Conservation (phyloP, 64 coral and sea anemone species). For the Porites australiensis region DNA sequence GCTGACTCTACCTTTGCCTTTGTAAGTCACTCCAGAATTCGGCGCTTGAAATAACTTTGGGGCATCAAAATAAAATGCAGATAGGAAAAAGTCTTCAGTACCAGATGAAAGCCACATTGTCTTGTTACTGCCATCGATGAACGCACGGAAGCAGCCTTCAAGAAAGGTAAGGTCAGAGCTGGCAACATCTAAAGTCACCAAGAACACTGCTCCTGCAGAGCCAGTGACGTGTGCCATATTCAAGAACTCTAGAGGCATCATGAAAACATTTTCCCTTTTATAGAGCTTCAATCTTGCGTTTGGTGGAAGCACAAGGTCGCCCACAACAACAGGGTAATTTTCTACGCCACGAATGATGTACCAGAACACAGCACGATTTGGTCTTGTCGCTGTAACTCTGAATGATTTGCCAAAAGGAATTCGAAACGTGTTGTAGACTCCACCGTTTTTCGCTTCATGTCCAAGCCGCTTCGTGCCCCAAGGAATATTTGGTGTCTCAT, state of each 20-base stretch:
- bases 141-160: conserved; percentile 61
- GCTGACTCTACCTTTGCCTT: not conserved
- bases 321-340: conserved; percentile 14
- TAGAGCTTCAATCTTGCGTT: conserved; percentile 37
- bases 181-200: conserved; percentile 36
- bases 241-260: conserved; percentile 52
- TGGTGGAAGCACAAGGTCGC: conserved; percentile 18
- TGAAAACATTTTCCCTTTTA: not conserved
- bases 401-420: conserved; percentile 51
- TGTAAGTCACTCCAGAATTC: conserved; percentile 1
- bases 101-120: conserved; percentile 72
- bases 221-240: not conserved
- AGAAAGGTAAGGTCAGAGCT: conserved; percentile 23
- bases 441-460: conserved; percentile 44
- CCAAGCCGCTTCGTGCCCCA: conserved; percentile 29
- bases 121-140: conserved; percentile 38
- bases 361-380: not conserved
- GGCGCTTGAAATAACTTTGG: not conserved
- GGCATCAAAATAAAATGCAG: conserved; percentile 50
- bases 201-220: conserved; percentile 50
- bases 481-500: not conserved
- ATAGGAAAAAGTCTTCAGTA: conserved; percentile 71
- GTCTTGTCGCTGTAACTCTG: conserved; percentile 21
- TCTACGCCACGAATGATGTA: conserved; percentile 58
- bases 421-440: conserved; percentile 58